Conservation (phyloP, 2,888 invertebrate genomes). For the Parnassius smintheus region DNA sequence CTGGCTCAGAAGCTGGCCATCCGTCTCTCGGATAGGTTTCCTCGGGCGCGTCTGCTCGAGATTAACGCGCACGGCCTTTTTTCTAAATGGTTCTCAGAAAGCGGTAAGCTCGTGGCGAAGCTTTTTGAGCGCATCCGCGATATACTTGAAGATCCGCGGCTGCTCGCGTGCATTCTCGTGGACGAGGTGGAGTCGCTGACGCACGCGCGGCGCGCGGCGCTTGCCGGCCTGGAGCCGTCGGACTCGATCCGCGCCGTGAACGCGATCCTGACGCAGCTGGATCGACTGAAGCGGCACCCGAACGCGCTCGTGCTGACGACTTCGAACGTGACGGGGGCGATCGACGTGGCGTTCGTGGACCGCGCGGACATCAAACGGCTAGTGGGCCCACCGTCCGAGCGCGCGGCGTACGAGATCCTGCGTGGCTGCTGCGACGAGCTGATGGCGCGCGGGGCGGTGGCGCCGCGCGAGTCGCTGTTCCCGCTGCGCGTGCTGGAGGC, state of each 20-base stretch:
- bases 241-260: constrained; percentile 98
- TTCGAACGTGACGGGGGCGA: constrained; percentile 95
- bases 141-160: constrained; percentile 86
- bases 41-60: constrained; percentile 91
- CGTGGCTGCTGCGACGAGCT: constrained; percentile 91
- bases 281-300: constrained; percentile 90
- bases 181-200: constrained; percentile 98
- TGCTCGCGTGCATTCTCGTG: constrained; percentile 94
- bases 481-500: constrained; percentile 55
- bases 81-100: constrained; percentile 99
- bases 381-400: constrained; percentile 89
- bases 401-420: constrained; percentile 92
- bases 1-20: constrained; percentile 94
- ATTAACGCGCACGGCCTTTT: constrained; percentile 98
- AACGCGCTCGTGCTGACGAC: constrained; percentile 97
- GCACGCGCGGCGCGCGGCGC: constrained; percentile 88
- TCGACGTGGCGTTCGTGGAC: constrained; percentile 97
- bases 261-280: constrained; percentile 96
- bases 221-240: constrained; percentile 91
- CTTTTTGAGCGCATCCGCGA: constrained; percentile 94
- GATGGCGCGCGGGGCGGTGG: constrained; percentile 82
- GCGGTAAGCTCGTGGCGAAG: constrained; percentile 97
- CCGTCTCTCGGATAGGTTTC: constrained; percentile 84
- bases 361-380: constrained; percentile 96
- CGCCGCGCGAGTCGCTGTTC: constrained; percentile 52